A percentile compares a stretch with the other conserved stretches of the same genome.
Conservation (phyloP, 2,113 vertebrate species). For the Rattus rattus region DNA sequence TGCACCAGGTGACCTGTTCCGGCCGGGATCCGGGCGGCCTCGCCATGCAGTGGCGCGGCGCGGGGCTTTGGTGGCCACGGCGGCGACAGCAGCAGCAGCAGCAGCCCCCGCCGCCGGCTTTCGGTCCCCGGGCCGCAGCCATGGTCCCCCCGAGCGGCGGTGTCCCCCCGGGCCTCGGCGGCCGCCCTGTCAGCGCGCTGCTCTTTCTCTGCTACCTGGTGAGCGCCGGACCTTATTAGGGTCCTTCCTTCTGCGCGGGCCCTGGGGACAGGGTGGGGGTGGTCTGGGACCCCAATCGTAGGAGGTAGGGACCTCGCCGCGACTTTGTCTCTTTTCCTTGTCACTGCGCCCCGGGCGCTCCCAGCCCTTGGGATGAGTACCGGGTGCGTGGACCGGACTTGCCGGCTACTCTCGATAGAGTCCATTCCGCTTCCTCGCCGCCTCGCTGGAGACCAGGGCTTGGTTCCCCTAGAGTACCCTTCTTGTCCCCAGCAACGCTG, state of each 20-base stretch:
- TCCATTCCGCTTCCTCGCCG: neutral
- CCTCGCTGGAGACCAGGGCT: neutral
- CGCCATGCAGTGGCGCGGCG: slow-evolving; percentile 70
- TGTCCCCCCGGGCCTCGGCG: slow-evolving; percentile 55
- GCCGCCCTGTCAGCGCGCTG: slow-evolving; percentile 67
- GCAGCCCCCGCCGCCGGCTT: slow-evolving; percentile 57
- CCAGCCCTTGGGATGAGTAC: slow-evolving; percentile 51
- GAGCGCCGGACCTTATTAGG: slow-evolving; percentile 64
- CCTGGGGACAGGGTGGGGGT: slow-evolving; percentile 23
- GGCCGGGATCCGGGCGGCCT: slow-evolving; percentile 76
- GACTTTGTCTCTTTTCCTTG: slow-evolving; percentile 62
- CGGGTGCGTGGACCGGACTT: slow-evolving; percentile 55
- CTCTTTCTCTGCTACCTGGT: slow-evolving; percentile 81
- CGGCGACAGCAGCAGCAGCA: slow-evolving; percentile 19
- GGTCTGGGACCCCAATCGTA: neutral
- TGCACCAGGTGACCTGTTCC: slow-evolving; percentile 83
- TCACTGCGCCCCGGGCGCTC: slow-evolving; percentile 53
- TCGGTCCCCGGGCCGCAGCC: slow-evolving; percentile 60
- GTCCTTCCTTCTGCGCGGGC: slow-evolving; percentile 46
- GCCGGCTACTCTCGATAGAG: slow-evolving; percentile 1
- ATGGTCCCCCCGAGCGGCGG: slow-evolving; percentile 69
- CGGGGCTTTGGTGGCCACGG: slow-evolving; percentile 65
- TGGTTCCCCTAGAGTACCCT: neutral
- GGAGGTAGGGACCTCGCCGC: neutral
- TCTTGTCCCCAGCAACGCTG: neutral